Conservation (phyloP, 2,888 invertebrate genomes). For the Epinotia ramella region DNA sequence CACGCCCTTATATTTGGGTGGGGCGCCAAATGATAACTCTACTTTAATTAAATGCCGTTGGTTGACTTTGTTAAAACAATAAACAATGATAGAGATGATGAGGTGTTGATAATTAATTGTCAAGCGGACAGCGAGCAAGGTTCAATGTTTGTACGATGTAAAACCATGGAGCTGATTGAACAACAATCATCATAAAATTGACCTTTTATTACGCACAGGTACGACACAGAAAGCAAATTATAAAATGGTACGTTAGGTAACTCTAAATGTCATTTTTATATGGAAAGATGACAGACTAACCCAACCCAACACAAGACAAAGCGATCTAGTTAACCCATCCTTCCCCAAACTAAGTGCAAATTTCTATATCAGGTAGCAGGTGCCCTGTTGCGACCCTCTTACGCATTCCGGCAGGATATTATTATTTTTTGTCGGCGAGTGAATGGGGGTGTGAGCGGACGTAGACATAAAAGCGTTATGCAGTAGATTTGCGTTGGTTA, state of each 20-base stretch:
- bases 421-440: constrained; percentile 28
- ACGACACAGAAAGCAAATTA: not conserved
- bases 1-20: not conserved
- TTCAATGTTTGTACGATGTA: not conserved
- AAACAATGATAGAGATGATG: no score
- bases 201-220: not conserved
- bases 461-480: not conserved
- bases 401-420: constrained; percentile 35
- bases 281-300: no score
- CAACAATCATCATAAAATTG: not conserved
- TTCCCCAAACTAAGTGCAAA: constrained; percentile 33
- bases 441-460: constrained; percentile 22
- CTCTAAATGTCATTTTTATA: no score
- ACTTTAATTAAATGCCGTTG: not conserved
- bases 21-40: not conserved
- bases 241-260: no score
- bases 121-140: no score
- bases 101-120: no score
- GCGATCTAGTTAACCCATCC: constrained; percentile 3
- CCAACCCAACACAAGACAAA: not conserved
- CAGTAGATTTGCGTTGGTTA: constrained; percentile 18
- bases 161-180: no score
- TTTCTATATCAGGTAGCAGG: constrained; percentile 46
- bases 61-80: no score
- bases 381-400: constrained; percentile 42